A percentile compares a stretch with the other conserved stretches of the same genome.
phyloP scores from a whole-genome alignment of 1,140 invertebrate species.

The Lycorma delicatula region DNA sequence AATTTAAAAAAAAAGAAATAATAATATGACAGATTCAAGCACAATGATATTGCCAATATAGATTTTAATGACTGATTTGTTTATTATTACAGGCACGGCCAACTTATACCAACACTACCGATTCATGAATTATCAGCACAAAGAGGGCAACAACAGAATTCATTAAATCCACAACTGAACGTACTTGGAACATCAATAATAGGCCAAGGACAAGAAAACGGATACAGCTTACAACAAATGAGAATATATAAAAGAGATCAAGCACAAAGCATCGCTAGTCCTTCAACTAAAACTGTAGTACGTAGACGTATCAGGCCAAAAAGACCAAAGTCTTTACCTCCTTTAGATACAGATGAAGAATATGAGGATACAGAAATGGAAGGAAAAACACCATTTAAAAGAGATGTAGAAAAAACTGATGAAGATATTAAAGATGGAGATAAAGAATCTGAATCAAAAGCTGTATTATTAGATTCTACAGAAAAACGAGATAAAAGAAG shows the following conservation, averaged over 20 bases:
- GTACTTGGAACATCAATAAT: slow-evolving; percentile 3
- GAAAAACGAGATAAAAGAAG: neutral
- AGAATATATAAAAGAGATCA: slow-evolving; percentile 39
- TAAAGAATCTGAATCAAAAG: neutral
- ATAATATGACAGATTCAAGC: no score
- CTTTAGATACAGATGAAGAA: no score
- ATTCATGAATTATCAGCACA: slow-evolving; percentile 23
- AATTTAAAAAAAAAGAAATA: no score
- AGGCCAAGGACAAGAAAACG: neutral
- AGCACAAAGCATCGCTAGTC: no score
- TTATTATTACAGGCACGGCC: slow-evolving; percentile 17
- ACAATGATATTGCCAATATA: no score
- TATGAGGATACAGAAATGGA: neutral
- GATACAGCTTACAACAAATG: slow-evolving; percentile 17
- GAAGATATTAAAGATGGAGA: slow-evolving; percentile 9
- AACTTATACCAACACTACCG: slow-evolving; percentile 24
- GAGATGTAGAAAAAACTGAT: slow-evolving; percentile 7
- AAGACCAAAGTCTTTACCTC: no score
- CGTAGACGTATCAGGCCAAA: no score
- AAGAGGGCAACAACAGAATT: slow-evolving; percentile 9
- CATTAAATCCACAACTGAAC: slow-evolving; percentile 3
- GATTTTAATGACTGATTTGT: no score
- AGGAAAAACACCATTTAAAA: slow-evolving; percentile 6
- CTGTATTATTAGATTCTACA: slow-evolving; percentile 2
- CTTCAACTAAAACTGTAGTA: no score